phyloP scores from a whole-genome alignment of 2,797 vertebrate species.

The Sebastiscus albofasciatus region DNA sequence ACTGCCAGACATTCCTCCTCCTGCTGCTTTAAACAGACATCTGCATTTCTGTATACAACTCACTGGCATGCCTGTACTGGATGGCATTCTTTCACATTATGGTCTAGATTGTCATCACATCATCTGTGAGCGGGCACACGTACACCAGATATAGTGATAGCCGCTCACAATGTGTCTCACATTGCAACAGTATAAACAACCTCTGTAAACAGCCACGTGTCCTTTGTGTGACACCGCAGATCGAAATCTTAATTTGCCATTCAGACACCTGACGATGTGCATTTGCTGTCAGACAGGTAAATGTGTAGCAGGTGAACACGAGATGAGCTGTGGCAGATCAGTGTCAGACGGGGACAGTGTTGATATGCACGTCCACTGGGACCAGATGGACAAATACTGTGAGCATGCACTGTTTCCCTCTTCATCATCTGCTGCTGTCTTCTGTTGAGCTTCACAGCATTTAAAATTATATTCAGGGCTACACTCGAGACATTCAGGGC shows the following conservation, averaged over 20 bases:
- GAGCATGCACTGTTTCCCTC: too few relatives aligned
- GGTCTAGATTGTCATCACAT: conserved; percentile 54
- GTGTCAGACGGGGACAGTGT: background rate
- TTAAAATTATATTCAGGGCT: too few relatives aligned
- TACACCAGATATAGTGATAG: conserved; percentile 69
- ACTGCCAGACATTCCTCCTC: conserved; percentile 53
- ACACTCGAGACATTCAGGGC: too few relatives aligned
- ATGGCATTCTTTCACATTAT: conserved; percentile 60
- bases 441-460: too few relatives aligned
- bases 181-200: conserved; percentile 51
- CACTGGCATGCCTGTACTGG: conserved; percentile 59
- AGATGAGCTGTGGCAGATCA: conserved; percentile 16
- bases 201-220: conserved; percentile 71
- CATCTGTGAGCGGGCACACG: conserved; percentile 65
- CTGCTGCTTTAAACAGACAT: conserved; percentile 28
- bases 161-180: background rate
- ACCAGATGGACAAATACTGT: background rate
- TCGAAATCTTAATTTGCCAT: conserved; percentile 77
- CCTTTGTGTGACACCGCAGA: conserved; percentile 36
- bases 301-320: conserved; percentile 13
- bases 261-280: conserved; percentile 57
- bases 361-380: background rate
- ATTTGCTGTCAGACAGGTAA: conserved; percentile 38
- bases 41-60: background rate
- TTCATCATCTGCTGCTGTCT: too few relatives aligned